These are phyloP conservation scores for Cacatua alba DNA, from an alignment of 2,113 vertebrate genomes.

Conservation along the genomic window DNA sequence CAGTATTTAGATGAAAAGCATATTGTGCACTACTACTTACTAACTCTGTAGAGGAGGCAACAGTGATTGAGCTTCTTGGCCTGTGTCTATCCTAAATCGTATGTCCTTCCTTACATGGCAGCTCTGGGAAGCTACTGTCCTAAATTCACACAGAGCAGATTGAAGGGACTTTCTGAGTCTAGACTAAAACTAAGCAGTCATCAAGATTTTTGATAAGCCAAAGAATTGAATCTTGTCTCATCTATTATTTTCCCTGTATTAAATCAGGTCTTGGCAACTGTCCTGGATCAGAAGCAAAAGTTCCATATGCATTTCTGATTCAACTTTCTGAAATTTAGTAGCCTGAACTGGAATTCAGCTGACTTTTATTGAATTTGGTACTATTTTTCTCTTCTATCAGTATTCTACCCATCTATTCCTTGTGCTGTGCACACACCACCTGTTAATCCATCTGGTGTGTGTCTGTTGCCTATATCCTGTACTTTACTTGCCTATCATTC, in stretches of 20 bases:
- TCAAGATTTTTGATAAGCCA: background rate
- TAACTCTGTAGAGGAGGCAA: background rate
- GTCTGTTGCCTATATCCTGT: constrained; percentile 16
- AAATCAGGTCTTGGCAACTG: constrained; percentile 40
- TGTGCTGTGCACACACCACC: constrained; percentile 60
- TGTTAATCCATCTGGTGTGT: constrained; percentile 72
- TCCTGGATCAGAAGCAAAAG: constrained; percentile 39
- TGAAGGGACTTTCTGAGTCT: background rate
- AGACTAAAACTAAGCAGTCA: constrained; percentile 9
- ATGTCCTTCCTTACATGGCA: background rate
- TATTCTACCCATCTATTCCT: constrained; percentile 67
- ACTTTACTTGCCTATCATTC: constrained; percentile 34
- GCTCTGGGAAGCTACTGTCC: background rate
- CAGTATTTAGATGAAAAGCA: constrained; percentile 35
- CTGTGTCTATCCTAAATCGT: background rate
- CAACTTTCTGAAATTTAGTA: constrained; percentile 66
- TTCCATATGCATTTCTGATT: constrained; percentile 64
- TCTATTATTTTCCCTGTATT: background rate
- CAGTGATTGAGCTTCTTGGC: background rate
- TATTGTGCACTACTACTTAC: background rate
- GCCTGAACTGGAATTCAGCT: constrained; percentile 51
- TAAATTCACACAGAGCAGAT: background rate
- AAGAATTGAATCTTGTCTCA: constrained; percentile 27
- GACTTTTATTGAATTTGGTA: constrained; percentile 64
- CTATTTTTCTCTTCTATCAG: constrained; percentile 61